Base-by-base conservation (phyloP, 2,888 invertebrate genomes). In the Apamea crenata region DNA sequence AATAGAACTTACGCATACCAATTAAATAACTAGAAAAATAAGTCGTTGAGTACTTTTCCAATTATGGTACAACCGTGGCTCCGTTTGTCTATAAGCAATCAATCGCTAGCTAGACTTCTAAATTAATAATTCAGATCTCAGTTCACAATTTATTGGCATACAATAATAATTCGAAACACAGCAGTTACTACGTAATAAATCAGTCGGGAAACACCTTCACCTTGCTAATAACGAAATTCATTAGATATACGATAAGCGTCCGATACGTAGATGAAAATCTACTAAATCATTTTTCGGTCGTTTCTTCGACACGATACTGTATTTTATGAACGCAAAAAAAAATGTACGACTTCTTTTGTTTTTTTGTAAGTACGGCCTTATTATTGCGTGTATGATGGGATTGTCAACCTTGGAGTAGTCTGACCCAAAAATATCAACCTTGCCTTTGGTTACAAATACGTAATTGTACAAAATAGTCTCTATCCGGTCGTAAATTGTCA, bases 231-330 rank as follows among this genome's bases (percentile, higher is more conserved):
- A 86, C 77, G 59, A 83, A 83, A 56, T 74, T 75, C 74, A 79
- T 85, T 78, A 77, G 77, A 83, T 86, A 76, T 83, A 74, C 85
- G 85, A 85, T 86, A 86, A 81, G 63, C 47, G 14, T 53, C 63
- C n/a, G 75, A 76, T 83, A 80, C 21, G 44, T 86, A 63, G 83
- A 83, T 83, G 50, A 83, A 86, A 86, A 82, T 86, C 86, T 74
- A 80, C 59, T 0, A 77, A 83, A 82, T 61, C 40, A 74, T 74
- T 71, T 78, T 75, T 77, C 32, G 65, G 50, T 65, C 14, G 44
- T 74, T 47, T 65, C 70, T 73, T n/a, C 29, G 40, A 59, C 76
- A 76, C 82, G 76, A 61, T 65, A 68, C 25, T 66, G 67, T 56
- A 50, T 74, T 73, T 68, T 29, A 74, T 36, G 32, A 32, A 59